Base-by-base conservation (phyloP, 1,140 invertebrate genomes). In the Aphis gossypii region DNA sequence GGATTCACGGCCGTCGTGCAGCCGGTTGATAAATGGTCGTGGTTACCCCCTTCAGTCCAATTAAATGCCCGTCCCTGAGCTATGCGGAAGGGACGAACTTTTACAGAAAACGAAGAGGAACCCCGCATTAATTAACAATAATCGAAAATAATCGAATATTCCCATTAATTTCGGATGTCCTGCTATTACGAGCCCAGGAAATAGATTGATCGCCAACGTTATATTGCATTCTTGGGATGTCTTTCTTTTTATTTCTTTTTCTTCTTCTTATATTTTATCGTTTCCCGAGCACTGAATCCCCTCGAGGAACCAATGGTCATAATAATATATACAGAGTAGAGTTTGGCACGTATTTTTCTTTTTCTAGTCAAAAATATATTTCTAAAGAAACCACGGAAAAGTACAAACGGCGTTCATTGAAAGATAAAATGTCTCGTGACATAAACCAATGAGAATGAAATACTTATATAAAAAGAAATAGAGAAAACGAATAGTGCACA, bases 101-200 rank as follows among this genome's bases (percentile, higher is more conserved):
- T 54, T 35, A 35, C 21, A 76, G 90, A 46, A 23, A 41, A 90
- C 51, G 89, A 89, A 18, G 7, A 23, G 21, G 89, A 41, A 54
- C 60, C 54, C 60, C 38, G 68, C 76, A 54, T 38, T 92, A 84
- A 92, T 84, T 54, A 84, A 84, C 91, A 54, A 51, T 84, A 92
- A 92, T 92, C 91, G 91, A 92, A 92, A 92, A 92, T 68, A 90
- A 90, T 90, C 56, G 54, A 82, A 92, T 92, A 82, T 92, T 92
- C 8, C 35, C 91, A 84, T 92, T 92, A 92, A 92, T 92, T 54
- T 51, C 35, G 91, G 9, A 41, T 60, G 44, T 92, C 46, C 76
- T 82, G 91, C 48, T 35, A 83, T 92, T 92, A 92, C 41, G 46
- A 84, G 18, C 20, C 76, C 35, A 8, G 48, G 48, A 54, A 92